Conservation (phyloP, 1,140 invertebrate species). For the Drosophila nikananu region DNA sequence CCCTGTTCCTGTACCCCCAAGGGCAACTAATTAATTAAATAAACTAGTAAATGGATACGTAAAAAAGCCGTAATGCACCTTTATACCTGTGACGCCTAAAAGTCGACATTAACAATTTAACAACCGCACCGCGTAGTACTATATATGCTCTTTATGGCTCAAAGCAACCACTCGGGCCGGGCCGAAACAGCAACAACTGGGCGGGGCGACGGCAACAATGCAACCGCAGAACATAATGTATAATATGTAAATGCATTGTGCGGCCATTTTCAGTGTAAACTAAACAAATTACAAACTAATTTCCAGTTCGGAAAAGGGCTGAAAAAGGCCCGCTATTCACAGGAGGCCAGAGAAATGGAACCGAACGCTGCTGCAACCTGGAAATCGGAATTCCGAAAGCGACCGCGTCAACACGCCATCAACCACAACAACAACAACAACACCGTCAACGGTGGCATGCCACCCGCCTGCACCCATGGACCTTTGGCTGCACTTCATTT, state of each 20-base stretch:
- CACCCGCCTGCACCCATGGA: not conserved
- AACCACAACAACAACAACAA: slow-evolving; percentile 63
- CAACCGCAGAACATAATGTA: slow-evolving; percentile 67
- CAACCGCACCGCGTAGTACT: slow-evolving; percentile 10
- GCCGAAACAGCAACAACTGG: slow-evolving; percentile 9
- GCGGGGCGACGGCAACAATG: slow-evolving; percentile 34
- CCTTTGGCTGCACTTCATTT: slow-evolving; percentile 60
- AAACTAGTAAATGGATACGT: slow-evolving; percentile 13
- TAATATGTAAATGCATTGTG: slow-evolving; percentile 68
- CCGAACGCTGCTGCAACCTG: slow-evolving; percentile 18
- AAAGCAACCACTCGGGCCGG: slow-evolving; percentile 11
- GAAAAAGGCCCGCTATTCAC: slow-evolving; percentile 5
- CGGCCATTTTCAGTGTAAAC: slow-evolving; percentile 60
- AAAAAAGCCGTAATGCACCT: slow-evolving; percentile 11
- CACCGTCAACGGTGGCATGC: slow-evolving; percentile 17
- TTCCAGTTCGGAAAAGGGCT: slow-evolving; percentile 40
- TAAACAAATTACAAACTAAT: slow-evolving; percentile 78
- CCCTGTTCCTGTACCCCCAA: not conserved
- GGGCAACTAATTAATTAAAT: slow-evolving; percentile 62
- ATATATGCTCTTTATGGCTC: slow-evolving; percentile 22
- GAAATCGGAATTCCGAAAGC: slow-evolving; percentile 31
- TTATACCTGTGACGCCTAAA: slow-evolving; percentile 43
- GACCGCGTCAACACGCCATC: slow-evolving; percentile 69
- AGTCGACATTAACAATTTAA: slow-evolving; percentile 67
- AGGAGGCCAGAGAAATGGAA: slow-evolving; percentile 1